Evolutionary conservation across 2,888 invertebrate genomes (phyloP).

Genomic region (Pachliopta kotzebuea): DNA sequence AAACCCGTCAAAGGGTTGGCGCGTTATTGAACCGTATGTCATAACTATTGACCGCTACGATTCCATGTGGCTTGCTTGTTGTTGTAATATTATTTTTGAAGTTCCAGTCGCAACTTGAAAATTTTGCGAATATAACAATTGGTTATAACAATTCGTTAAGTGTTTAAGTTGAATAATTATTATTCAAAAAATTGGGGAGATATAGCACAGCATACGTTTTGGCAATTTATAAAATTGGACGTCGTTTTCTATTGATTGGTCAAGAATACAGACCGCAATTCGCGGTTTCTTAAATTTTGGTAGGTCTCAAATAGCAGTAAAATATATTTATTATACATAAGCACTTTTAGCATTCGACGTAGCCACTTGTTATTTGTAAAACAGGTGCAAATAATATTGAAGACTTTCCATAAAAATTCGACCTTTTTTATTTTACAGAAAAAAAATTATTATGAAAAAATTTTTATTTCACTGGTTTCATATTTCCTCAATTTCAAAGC

Average conservation of each 20-base stretch:
- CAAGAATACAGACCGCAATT: conserved; percentile 31
- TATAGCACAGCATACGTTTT: too few species aligned
- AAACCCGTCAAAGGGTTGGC: conserved; percentile 50
- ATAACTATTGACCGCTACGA: conserved; percentile 25
- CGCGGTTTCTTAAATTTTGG: conserved; percentile 41
- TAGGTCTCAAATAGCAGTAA: conserved; percentile 38
- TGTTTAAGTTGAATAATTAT: too few species aligned
- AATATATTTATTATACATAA: background rate
- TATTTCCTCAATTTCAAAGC: too few species aligned
- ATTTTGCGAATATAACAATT: background rate
- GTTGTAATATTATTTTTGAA: background rate
- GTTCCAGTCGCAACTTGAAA: background rate
- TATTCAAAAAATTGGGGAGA: too few species aligned
- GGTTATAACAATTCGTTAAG: too few species aligned
- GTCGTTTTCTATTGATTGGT: conserved; percentile 1
- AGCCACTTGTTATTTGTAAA: conserved; percentile 40
- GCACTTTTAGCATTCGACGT: background rate
- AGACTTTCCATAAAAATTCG: too few species aligned
- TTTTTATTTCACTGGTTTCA: too few species aligned
- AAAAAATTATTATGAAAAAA: conserved; percentile 32
- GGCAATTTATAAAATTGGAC: background rate
- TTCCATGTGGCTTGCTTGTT: conserved; percentile 3
- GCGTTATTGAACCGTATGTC: conserved; percentile 35
- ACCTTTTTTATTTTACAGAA: too few species aligned
- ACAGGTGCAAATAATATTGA: conserved; percentile 51